These are phyloP conservation scores for Tethea ocularis DNA, from an alignment of 2,888 invertebrate species.

Conservation along the genomic window DNA sequence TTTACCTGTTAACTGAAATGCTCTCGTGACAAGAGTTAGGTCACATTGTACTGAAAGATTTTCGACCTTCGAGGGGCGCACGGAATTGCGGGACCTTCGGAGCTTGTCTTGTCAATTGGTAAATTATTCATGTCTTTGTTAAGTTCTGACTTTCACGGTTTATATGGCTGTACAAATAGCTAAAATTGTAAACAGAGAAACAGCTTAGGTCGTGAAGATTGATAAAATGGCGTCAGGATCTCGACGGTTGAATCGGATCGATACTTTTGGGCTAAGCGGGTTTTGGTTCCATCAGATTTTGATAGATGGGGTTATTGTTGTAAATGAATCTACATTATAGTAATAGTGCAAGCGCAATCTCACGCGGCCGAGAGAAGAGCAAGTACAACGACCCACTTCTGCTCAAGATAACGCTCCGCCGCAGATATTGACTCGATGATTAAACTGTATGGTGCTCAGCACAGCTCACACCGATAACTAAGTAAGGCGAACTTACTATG, in stretches of 20 bases:
- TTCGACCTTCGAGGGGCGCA: neutral
- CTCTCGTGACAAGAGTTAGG: neutral
- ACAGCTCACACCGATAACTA: slow-evolving; percentile 30
- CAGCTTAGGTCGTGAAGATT: neutral
- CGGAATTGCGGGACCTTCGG: neutral
- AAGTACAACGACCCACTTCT: slow-evolving; percentile 65
- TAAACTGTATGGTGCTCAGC: slow-evolving; percentile 31
- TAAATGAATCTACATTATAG: slow-evolving; percentile 8
- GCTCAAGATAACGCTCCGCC: slow-evolving; percentile 43
- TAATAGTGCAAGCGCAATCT: slow-evolving; percentile 7
- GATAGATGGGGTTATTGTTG: slow-evolving; percentile 3
- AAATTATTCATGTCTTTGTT: neutral
- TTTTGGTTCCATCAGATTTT: neutral
- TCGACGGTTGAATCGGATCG: neutral
- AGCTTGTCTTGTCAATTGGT: neutral
- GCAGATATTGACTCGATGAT: slow-evolving; percentile 60
- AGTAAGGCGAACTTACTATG: slow-evolving; percentile 23
- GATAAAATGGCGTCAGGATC: neutral
- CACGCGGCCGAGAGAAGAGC: slow-evolving; percentile 39
- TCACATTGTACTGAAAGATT: neutral
- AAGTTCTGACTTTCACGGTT: neutral
- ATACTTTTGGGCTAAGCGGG: neutral
- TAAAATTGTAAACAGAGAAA: neutral
- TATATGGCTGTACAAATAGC: neutral
- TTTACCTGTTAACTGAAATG: neutral